Evolutionary conservation across 2,888 invertebrate genomes (phyloP).

Genomic region (Therioaphis trifolii): DNA sequence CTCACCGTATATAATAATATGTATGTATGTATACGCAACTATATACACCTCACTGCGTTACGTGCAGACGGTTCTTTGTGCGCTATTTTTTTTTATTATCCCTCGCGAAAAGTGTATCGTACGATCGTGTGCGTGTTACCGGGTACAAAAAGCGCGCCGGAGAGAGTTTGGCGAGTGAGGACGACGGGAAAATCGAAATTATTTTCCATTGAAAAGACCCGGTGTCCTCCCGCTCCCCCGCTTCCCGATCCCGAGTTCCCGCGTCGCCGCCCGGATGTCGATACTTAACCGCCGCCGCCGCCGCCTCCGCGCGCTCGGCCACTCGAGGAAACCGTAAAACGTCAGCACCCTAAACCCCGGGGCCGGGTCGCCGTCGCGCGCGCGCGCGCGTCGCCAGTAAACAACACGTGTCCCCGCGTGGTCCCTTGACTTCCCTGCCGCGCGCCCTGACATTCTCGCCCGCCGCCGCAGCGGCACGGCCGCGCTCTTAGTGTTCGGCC

Average conservation of each 20-base stretch:
- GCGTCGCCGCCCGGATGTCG: slow-evolving; percentile 40
- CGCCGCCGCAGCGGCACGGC: not conserved
- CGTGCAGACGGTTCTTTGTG: not conserved
- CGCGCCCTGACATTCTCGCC: not conserved
- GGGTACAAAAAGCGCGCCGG: not conserved
- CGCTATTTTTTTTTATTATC: not conserved
- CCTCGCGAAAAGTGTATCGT: not conserved
- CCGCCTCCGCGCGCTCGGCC: not conserved
- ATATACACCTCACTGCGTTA: not conserved
- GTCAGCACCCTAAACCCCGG: slow-evolving; percentile 42
- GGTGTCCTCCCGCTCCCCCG: too few relatives aligned
- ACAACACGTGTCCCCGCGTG: slow-evolving; percentile 44
- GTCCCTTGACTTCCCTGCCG: not conserved
- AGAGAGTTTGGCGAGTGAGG: not conserved
- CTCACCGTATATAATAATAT: too few relatives aligned
- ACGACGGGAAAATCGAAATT: slow-evolving; percentile 32
- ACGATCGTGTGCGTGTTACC: not conserved
- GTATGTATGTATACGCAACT: too few relatives aligned
- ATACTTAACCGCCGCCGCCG: slow-evolving; percentile 1
- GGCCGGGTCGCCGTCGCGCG: not conserved
- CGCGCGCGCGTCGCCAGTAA: slow-evolving; percentile 21
- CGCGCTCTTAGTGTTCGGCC: not conserved
- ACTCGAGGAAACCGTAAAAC: slow-evolving; percentile 44
- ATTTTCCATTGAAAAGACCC: slow-evolving; percentile 6
- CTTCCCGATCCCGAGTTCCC: not conserved